A percentile compares a stretch with the other conserved stretches of the same genome.
Conservation (phyloP, 2,888 invertebrate species). For the Morpho achilles region DNA sequence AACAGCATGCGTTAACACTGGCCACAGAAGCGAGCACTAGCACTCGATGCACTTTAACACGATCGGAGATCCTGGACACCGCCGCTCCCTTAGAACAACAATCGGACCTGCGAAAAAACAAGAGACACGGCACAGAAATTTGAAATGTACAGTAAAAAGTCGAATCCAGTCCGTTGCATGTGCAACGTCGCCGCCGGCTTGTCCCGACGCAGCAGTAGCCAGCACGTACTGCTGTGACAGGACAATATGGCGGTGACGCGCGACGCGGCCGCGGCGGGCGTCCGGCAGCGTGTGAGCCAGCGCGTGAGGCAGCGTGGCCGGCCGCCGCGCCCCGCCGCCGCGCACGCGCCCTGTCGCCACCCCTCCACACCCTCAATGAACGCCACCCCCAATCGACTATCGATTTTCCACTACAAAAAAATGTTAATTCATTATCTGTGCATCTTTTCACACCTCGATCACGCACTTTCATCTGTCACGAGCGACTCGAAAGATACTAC, state of each 20-base stretch:
- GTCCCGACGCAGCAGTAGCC: slow-evolving; percentile 96
- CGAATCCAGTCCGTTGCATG: slow-evolving; percentile 30
- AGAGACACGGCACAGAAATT: slow-evolving; percentile 31
- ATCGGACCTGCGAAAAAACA: slow-evolving; percentile 43
- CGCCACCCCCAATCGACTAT: slow-evolving; percentile 68
- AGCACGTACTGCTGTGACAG: slow-evolving; percentile 97
- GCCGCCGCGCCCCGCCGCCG: slow-evolving; percentile 61
- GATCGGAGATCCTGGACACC: background rate
- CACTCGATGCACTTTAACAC: slow-evolving; percentile 6
- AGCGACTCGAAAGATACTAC: background rate
- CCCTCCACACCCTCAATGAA: slow-evolving; percentile 59
- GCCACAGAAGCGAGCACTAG: slow-evolving; percentile 16
- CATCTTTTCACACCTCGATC: slow-evolving; percentile 10
- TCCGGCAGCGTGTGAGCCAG: slow-evolving; percentile 76
- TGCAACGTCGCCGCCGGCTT: slow-evolving; percentile 75
- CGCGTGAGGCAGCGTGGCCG: slow-evolving; percentile 61
- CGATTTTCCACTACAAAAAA: slow-evolving; percentile 61
- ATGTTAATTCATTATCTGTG: slow-evolving; percentile 45
- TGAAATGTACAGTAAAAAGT: background rate
- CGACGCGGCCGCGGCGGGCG: slow-evolving; percentile 54
- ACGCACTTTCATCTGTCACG: background rate
- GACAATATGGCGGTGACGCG: slow-evolving; percentile 93
- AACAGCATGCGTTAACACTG: slow-evolving; percentile 20
- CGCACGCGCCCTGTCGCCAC: slow-evolving; percentile 42
- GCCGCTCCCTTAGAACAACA: slow-evolving; percentile 21